A percentile compares a stretch with the other conserved stretches of the same genome.
These are phyloP conservation scores for Oryzias woworae DNA, from an alignment of 2,113 vertebrate species.

Conservation along the genomic window DNA sequence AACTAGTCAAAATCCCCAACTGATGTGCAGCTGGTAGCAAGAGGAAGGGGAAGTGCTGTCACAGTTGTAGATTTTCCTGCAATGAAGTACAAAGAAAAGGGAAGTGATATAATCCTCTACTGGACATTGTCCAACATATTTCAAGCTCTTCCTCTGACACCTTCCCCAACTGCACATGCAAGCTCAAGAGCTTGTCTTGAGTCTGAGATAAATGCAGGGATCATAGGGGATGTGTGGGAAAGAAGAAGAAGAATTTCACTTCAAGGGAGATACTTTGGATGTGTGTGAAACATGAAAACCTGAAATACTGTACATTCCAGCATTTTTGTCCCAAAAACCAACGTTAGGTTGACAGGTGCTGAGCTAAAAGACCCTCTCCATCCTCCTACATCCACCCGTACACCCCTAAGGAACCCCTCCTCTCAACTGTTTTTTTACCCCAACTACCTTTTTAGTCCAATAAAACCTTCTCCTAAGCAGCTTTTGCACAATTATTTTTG, in stretches of 20 bases:
- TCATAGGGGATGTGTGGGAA: constrained; percentile 46
- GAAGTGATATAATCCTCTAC: constrained; percentile 71
- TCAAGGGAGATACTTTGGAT: constrained; percentile 17
- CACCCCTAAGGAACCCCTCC: constrained; percentile 1
- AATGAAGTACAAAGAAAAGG: constrained; percentile 59
- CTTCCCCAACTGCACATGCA: constrained; percentile 20
- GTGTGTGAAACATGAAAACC: constrained; percentile 6
- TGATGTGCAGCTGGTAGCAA: constrained; percentile 58
- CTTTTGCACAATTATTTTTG: no score
- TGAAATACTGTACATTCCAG: constrained; percentile 66
- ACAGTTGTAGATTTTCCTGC: constrained; percentile 59
- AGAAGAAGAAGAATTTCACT: constrained; percentile 52
- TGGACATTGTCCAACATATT: constrained; percentile 63
- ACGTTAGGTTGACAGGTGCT: constrained; percentile 69
- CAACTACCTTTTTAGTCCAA: no score
- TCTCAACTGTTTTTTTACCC: no score
- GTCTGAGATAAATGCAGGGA: constrained; percentile 16
- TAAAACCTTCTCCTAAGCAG: no score
- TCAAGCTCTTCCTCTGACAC: constrained; percentile 48
- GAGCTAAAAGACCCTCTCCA: constrained; percentile 67
- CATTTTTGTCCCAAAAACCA: constrained; percentile 31
- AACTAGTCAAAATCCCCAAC: constrained; percentile 42
- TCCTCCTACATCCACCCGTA: constrained; percentile 59
- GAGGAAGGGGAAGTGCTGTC: constrained; percentile 51
- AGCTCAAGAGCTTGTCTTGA: constrained; percentile 30